A percentile compares a stretch with the other conserved stretches of the same genome.
Conservation (phyloP, 64 coral and sea anemone species). For the Cladopsammia gracilis region DNA sequence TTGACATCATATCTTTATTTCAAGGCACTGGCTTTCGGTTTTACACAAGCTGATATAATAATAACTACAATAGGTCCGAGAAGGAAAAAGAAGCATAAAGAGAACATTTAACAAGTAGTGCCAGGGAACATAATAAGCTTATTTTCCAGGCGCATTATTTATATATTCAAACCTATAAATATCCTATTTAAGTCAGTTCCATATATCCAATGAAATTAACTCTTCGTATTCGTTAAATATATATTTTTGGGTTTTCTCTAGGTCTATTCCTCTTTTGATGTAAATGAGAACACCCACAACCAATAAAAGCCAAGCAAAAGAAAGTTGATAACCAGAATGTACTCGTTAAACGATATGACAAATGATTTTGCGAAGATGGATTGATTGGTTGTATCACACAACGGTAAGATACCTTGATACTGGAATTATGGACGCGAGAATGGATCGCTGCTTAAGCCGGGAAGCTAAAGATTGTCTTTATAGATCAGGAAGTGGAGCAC, state of each 20-base stretch:
- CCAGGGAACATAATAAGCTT: no score
- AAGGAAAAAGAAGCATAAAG: no score
- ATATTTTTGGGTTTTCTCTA: neutral
- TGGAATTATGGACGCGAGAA: neutral
- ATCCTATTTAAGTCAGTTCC: no score
- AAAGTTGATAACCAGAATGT: neutral
- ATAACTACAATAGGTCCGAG: no score
- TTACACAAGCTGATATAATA: no score
- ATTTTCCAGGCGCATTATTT: no score
- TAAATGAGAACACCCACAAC: neutral
- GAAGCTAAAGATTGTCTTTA: neutral
- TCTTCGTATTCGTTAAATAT: neutral
- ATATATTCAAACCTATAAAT: no score
- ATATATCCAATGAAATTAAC: no score
- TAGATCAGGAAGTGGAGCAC: neutral
- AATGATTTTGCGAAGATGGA: constrained; percentile 2
- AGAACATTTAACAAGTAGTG: no score
- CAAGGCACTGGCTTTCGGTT: no score
- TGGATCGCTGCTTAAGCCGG: neutral
- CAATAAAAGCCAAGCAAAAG: neutral
- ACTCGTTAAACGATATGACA: constrained; percentile 8
- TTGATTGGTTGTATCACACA: constrained; percentile 13
- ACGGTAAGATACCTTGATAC: constrained; percentile 5
- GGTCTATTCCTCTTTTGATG: neutral
- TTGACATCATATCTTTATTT: no score